phyloP scores from a whole-genome alignment of 2,113 vertebrate genomes.

The Rhinoptilus africanus region DNA sequence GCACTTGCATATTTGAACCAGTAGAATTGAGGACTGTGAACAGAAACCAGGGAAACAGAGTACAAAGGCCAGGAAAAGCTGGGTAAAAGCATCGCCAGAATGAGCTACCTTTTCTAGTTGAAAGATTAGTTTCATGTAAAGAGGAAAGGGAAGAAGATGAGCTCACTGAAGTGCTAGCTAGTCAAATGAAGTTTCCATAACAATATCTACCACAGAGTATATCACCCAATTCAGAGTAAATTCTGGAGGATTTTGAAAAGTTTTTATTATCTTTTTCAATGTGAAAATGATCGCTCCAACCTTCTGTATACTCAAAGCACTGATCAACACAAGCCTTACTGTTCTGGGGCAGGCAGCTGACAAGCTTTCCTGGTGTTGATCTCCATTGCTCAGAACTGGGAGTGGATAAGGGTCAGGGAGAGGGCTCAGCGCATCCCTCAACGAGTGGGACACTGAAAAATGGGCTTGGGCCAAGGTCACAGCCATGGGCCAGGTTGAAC shows the following conservation, averaged over 20 bases:
- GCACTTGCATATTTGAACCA: not conserved
- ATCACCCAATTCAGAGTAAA: not conserved
- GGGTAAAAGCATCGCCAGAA: not conserved
- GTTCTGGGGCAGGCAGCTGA: not conserved
- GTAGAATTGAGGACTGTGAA: not conserved
- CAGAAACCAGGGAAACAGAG: not conserved
- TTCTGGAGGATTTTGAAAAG: not conserved
- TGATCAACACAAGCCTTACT: not conserved
- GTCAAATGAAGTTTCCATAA: not conserved
- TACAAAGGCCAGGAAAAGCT: not conserved
- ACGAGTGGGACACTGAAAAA: not conserved
- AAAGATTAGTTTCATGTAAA: not conserved
- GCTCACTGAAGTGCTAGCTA: not conserved
- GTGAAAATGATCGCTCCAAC: not conserved
- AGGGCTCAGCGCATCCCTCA: not conserved
- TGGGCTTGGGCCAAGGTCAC: not conserved
- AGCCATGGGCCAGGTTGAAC: fast-evolving
- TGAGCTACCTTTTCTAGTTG: not conserved
- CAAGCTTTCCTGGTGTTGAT: not conserved
- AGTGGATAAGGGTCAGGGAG: not conserved
- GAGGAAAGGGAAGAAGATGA: not conserved
- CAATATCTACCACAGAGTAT: not conserved
- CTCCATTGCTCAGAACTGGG: not conserved
- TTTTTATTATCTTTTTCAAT: not conserved
- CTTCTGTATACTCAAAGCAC: not conserved